These are phyloP conservation scores for Heliothis virescens DNA, from an alignment of 1,140 invertebrate species.

Conservation along the genomic window DNA sequence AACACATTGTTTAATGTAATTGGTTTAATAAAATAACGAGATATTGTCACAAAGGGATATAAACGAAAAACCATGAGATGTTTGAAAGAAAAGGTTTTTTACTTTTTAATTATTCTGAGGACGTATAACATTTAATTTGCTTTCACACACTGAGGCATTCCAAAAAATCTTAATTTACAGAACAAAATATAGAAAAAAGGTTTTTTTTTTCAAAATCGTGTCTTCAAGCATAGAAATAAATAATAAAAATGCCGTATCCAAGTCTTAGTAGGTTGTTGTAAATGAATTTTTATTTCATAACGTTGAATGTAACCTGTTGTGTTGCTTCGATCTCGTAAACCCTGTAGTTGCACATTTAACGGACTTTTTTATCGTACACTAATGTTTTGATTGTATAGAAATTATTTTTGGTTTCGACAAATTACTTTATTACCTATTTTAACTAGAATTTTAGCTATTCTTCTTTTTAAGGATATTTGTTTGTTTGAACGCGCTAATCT, in stretches of 20 bases:
- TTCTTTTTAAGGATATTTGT: too few species aligned
- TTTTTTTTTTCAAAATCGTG: background rate
- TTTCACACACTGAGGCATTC: too few species aligned
- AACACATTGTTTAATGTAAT: background rate
- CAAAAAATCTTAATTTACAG: background rate
- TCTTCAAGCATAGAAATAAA: background rate
- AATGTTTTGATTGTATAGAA: background rate
- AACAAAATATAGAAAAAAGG: background rate
- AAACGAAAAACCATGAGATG: background rate
- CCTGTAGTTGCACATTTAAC: constrained; percentile 35
- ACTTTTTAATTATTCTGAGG: too few species aligned
- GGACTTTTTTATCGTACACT: constrained; percentile 2
- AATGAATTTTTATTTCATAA: constrained; percentile 54
- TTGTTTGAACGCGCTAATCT: too few species aligned
- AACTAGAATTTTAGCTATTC: too few species aligned
- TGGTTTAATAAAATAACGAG: background rate
- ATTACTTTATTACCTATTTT: too few species aligned
- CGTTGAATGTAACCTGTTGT: constrained; percentile 53
- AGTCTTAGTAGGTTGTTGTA: background rate
- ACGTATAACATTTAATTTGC: too few species aligned
- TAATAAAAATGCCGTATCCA: constrained; percentile 27
- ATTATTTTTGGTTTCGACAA: too few species aligned
- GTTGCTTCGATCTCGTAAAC: constrained; percentile 45
- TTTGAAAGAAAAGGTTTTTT: too few species aligned
- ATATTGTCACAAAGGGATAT: background rate